These are phyloP conservation scores for Bufo bufo DNA, from an alignment of 2,113 vertebrate genomes.

Conservation along the genomic window DNA sequence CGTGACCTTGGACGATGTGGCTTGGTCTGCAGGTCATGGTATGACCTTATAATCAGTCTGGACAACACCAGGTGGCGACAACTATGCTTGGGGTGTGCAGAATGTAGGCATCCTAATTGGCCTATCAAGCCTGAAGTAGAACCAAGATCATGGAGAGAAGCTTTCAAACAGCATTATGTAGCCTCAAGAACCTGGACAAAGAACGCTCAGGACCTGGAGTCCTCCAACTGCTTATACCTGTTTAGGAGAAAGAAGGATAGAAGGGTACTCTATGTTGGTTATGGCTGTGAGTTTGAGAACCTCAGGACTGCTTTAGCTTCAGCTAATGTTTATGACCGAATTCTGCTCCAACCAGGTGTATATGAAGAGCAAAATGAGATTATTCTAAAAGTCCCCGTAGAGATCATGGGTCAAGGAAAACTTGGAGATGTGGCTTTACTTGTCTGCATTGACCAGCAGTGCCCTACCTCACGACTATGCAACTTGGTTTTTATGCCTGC, in stretches of 20 bases:
- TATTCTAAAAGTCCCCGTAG: conserved; percentile 83
- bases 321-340: conserved; percentile 77
- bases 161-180: conserved; percentile 81
- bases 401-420: conserved; percentile 80
- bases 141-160: conserved; percentile 82
- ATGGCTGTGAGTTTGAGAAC: conserved; percentile 77
- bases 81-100: conserved; percentile 78
- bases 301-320: conserved; percentile 78
- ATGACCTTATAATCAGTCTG: conserved; percentile 83
- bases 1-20: conserved; percentile 87
- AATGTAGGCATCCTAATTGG: conserved; percentile 89
- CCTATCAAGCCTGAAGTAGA: conserved; percentile 79
- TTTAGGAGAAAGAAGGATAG: conserved; percentile 80
- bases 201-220: conserved; percentile 75
- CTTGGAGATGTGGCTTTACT: conserved; percentile 81
- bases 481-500: conserved; percentile 86
- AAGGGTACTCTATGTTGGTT: conserved; percentile 74
- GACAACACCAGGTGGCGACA: conserved; percentile 91
- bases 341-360: conserved; percentile 80
- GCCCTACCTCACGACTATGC: conserved; percentile 82
- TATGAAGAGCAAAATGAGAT: conserved; percentile 85
- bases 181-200: conserved; percentile 84
- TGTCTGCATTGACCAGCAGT: conserved; percentile 86
- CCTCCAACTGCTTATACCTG: conserved; percentile 80
- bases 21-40: conserved; percentile 84